Base-by-base conservation (phyloP, 2,888 invertebrate genomes). In the Argyresthia albistria region DNA sequence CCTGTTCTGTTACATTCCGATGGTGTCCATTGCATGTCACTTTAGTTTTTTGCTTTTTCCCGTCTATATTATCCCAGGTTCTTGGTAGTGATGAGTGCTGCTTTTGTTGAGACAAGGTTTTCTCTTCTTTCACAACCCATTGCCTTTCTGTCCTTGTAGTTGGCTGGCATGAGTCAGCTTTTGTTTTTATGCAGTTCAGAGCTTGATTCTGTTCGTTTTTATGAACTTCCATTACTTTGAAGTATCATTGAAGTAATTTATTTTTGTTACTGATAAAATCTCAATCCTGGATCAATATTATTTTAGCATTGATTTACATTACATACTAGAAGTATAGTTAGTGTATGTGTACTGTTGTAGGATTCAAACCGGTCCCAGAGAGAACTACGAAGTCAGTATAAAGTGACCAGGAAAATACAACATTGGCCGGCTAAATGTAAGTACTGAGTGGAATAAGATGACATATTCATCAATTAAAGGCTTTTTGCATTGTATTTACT, bases 341-440 rank as follows among this genome's bases (percentile, higher is more conserved):
- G 9, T 35, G 48, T 48, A 25, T 11, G 8, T 36, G 39, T 39
- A 39, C 3, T 39, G 1, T 39, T 48, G 55, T 65, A 84, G 83
- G 73, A 71, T 59, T 67, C 78, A 46, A 84, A 78, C 65, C 84
- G 81, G 81, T 73, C 82, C 36, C 81, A 76, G 46, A 65, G 88
- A 14, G 87, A 87, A 62, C 65, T 88, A 51, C 70, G 88, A 53
- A 88, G 80, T 60, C 86, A 84, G 57, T 87, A 80, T 60, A 84
- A 87, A 65, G 88, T 88, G n/a, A 76, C 83, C 46, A 78, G 88
- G 57, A 87, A 83, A 59, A 83, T 84, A 65, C 83, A 82, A 61
- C 80, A 66, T 60, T 88, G 88, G 88, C 87, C 88, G 11, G 67
- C 76, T 53, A 84, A 77, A 74, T 84, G 88, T 88, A 64, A 75